phyloP scores from a whole-genome alignment of 2,113 vertebrate species.

The Aegotheles bennettii region DNA sequence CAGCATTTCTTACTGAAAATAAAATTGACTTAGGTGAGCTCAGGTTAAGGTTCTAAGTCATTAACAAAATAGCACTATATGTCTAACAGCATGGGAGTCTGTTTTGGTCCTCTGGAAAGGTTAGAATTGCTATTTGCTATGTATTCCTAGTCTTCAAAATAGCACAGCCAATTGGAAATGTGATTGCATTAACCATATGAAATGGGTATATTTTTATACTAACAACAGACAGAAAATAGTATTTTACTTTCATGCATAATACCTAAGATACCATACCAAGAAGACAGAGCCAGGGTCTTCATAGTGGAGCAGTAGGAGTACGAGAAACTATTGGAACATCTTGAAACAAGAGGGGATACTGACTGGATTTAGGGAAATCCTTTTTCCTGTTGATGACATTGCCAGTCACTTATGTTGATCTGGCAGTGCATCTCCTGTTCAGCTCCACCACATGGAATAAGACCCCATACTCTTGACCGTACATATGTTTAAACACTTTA shows the following conservation, averaged over 20 bases:
- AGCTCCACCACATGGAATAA: rapidly evolving
- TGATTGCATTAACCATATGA: neutral
- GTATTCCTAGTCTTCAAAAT: neutral
- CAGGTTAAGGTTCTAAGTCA: neutral
- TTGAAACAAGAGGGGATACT: neutral
- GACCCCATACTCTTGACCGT: neutral
- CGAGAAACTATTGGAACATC: rapidly evolving
- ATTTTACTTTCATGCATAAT: neutral
- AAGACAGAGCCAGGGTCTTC: neutral
- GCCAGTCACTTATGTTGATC: neutral
- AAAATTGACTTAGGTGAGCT: neutral
- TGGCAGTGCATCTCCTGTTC: neutral
- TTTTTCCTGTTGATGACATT: neutral
- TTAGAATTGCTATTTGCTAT: neutral
- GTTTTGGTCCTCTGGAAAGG: neutral
- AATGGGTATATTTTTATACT: neutral
- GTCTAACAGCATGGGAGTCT: neutral
- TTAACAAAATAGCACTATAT: neutral
- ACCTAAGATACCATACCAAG: neutral
- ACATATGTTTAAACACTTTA: neutral
- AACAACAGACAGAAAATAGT: neutral
- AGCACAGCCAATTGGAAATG: neutral
- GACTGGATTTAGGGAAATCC: neutral
- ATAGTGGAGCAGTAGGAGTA: neutral
- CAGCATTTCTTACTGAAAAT: neutral